phyloP scores from a whole-genome alignment of 2,888 invertebrate species.

The Melieria crassipennis region DNA sequence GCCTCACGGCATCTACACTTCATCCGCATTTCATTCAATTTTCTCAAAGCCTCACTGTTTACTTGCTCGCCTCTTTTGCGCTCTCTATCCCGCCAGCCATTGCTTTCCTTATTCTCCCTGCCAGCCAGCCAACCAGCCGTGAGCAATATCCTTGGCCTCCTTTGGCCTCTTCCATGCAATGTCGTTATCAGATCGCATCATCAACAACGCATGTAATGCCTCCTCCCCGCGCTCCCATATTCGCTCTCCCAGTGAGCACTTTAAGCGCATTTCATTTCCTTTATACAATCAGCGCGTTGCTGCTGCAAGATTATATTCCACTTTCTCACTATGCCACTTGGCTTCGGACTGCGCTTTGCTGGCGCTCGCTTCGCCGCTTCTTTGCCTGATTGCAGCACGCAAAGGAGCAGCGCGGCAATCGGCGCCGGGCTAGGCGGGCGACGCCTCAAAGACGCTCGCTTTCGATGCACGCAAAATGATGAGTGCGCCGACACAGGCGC shows the following conservation, averaged over 20 bases:
- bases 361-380: too few relatives aligned
- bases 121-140: too few relatives aligned
- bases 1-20: too few relatives aligned
- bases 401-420: too few relatives aligned
- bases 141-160: slow-evolving; percentile 13
- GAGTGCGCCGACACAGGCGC: too few relatives aligned
- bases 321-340: neutral
- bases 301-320: slow-evolving; percentile 15
- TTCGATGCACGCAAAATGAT: too few relatives aligned
- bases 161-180: slow-evolving; percentile 11
- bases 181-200: slow-evolving; percentile 17
- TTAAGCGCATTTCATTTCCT: slow-evolving; percentile 48
- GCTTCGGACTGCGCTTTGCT: too few relatives aligned
- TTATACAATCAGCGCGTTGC: slow-evolving; percentile 50
- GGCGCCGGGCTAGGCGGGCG: too few relatives aligned
- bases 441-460: too few relatives aligned
- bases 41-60: neutral
- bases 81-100: neutral
- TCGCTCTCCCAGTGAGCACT: slow-evolving; percentile 42
- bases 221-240: neutral
- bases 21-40: too few relatives aligned
- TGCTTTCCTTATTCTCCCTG: neutral
- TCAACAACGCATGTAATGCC: slow-evolving; percentile 27
- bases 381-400: too few relatives aligned
- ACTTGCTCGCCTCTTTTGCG: neutral